These are phyloP conservation scores for Trichomycterus rosablanca DNA, from an alignment of 2,113 vertebrate genomes.

Conservation along the genomic window DNA sequence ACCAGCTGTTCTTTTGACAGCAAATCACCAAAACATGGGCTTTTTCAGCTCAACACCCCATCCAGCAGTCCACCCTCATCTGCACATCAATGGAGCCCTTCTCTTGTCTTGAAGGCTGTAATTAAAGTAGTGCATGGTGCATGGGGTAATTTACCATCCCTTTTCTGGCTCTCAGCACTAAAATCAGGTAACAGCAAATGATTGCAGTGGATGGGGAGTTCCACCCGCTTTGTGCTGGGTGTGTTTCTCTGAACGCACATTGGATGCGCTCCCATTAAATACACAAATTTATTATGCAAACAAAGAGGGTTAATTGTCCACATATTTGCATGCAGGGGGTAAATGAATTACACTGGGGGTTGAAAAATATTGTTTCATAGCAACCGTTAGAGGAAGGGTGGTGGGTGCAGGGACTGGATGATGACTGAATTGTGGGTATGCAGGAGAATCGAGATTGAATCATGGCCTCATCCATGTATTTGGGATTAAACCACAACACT, in stretches of 20 bases:
- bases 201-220: constrained; percentile 48
- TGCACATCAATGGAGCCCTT: constrained; percentile 56
- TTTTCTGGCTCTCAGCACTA: constrained; percentile 38
- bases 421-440: neutral
- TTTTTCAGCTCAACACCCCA: constrained; percentile 56
- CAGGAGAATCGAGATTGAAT: constrained; percentile 3
- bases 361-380: constrained; percentile 48
- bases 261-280: constrained; percentile 52
- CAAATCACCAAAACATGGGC: constrained; percentile 58
- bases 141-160: constrained; percentile 55
- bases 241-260: constrained; percentile 44
- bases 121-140: constrained; percentile 53
- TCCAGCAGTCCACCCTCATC: constrained; percentile 55
- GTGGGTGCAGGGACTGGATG: neutral
- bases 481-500: neutral
- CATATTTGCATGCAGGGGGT: constrained; percentile 55
- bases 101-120: constrained; percentile 52
- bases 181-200: constrained; percentile 55
- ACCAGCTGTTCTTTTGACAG: constrained; percentile 63
- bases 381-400: constrained; percentile 43
- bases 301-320: constrained; percentile 58
- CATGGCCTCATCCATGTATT: neutral
- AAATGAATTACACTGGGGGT: constrained; percentile 49
- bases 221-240: constrained; percentile 38
- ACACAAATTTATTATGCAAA: constrained; percentile 59